These are phyloP conservation scores for Ahaetulla prasina DNA, from an alignment of 2,113 vertebrate genomes.

Conservation along the genomic window DNA sequence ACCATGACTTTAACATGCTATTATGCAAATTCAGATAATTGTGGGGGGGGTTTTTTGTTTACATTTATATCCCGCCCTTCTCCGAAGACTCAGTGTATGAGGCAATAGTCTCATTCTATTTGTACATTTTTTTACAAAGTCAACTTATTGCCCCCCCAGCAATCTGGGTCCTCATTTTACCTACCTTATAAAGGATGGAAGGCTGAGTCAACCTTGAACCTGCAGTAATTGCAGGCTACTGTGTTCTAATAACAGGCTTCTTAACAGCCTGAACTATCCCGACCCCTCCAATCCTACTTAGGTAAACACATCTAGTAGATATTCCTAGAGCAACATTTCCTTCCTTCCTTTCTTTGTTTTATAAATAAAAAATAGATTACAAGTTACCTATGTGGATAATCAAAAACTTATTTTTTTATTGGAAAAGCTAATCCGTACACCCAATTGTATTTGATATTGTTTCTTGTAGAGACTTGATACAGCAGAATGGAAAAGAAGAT, in stretches of 20 bases:
- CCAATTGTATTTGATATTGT: neutral
- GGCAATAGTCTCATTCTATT: too few relatives aligned
- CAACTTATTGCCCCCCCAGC: too few relatives aligned
- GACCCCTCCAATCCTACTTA: neutral
- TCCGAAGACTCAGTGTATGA: too few relatives aligned
- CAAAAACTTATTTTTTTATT: neutral
- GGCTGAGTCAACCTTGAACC: too few relatives aligned
- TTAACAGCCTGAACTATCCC: too few relatives aligned
- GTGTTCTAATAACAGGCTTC: too few relatives aligned
- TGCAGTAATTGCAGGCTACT: too few relatives aligned
- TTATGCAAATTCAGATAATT: neutral
- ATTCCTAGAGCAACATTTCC: neutral
- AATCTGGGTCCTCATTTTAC: too few relatives aligned
- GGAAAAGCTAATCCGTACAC: neutral
- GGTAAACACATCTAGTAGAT: neutral
- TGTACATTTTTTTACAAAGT: too few relatives aligned
- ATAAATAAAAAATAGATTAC: neutral
- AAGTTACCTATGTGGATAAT: neutral
- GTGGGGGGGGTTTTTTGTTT: too few relatives aligned
- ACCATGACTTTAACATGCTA: neutral
- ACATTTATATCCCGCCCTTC: too few relatives aligned
- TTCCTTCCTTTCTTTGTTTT: neutral
- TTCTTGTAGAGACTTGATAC: constrained; percentile 72
- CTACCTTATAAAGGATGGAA: too few relatives aligned
- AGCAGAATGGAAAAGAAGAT: constrained; percentile 66